Evolutionary conservation across 2,113 vertebrate species (phyloP).

Genomic region (Stercorarius parasiticus): DNA sequence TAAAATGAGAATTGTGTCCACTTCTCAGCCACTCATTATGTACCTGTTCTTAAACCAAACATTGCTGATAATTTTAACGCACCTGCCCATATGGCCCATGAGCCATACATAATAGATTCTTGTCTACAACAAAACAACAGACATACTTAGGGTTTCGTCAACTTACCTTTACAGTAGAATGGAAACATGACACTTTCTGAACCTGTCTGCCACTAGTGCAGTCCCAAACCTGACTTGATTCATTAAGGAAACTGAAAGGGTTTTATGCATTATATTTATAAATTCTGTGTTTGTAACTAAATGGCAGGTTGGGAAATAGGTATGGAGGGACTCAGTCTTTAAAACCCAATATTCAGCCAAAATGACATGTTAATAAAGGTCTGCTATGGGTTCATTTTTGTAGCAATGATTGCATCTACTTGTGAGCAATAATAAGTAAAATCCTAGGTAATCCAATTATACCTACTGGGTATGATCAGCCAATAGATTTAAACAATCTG

Average conservation of each 20-base stretch:
- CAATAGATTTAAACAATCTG: background rate
- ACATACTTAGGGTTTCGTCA: background rate
- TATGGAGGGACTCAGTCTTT: background rate
- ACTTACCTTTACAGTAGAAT: conserved; percentile 93
- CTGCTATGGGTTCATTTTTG: background rate
- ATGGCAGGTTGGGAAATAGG: background rate
- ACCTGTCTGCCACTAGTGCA: conserved; percentile 83
- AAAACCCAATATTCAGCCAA: background rate
- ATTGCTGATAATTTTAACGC: background rate
- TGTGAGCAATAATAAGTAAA: background rate
- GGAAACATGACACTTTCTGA: conserved; percentile 86
- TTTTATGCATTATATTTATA: background rate
- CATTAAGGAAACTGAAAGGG: conserved; percentile 63
- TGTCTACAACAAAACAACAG: background rate
- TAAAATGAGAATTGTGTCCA: background rate
- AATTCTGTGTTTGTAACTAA: background rate
- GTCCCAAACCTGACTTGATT: conserved; percentile 84
- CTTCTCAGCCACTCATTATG: background rate
- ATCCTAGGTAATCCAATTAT: background rate
- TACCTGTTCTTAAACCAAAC: background rate
- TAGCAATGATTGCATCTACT: background rate
- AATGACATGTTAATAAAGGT: background rate
- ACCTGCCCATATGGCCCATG: background rate
- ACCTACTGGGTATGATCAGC: background rate
- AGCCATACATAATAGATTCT: background rate